Base-by-base conservation (phyloP, 2,888 invertebrate species). In the Atrina japonica region DNA sequence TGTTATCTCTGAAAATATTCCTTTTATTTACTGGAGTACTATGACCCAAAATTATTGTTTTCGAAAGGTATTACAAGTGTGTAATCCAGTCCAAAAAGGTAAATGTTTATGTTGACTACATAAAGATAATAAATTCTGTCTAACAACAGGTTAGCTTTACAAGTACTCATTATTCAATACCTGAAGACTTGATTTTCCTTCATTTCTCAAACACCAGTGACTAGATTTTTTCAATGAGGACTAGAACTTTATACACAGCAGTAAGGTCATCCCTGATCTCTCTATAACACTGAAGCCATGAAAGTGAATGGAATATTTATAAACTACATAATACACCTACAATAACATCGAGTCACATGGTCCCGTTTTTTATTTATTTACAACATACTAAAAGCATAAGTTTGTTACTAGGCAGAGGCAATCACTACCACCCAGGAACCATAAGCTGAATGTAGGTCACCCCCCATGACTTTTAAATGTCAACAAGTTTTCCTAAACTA, bases 401-500 rank as follows among this genome's bases (percentile, higher is more conserved):
- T 7, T 35, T 7, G 35, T 35, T 35, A 11, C 35, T 35, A 35
- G 5, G 35, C 35, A 35, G 35, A 35, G 35, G 35, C 35, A 35
- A 35, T 35, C 35, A 35, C 35, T 11, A 35, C 35, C 35, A 35
- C 35, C 35, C 35, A 35, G 35, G 35, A 35, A 35, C 11, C 35
- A 35, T 5, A 5, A 7, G 35, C 23, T 40, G 56, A 56, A 56
- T 40, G 56, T 56, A 56, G 61, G 50, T 50, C 50, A 63, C 61
- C 61, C 49, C 61, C 61, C 49, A 29, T 21, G 50, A 45, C 41
- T 49, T 58, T 50, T 49, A 50, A 59, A 66, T 66, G 70, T 71
- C 70, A 71, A 71, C 61, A 66, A 61, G 35, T 49, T 27, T 41
- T 47, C 58, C 49, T 58, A 49, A 58, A 66, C 47, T 43, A 55